Evolutionary conservation across 2,888 invertebrate genomes (phyloP).

Genomic region (Barypeithes pellucidus): DNA sequence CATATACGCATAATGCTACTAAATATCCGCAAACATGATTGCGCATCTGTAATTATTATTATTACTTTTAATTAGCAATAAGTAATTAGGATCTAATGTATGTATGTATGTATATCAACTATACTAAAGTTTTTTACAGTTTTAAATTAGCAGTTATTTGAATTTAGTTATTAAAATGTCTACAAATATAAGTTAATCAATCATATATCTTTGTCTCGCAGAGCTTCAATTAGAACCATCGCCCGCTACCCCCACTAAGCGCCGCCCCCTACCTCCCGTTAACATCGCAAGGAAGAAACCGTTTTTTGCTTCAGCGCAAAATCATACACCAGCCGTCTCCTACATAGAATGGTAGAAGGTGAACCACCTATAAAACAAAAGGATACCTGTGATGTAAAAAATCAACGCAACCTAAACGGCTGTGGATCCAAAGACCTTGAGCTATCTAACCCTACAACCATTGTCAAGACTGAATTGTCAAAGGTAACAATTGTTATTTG

Average conservation of each 20-base stretch:
- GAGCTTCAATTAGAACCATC: slow-evolving; percentile 62
- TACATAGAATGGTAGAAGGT: slow-evolving; percentile 93
- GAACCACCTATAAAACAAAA: slow-evolving; percentile 83
- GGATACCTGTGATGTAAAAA: slow-evolving; percentile 90
- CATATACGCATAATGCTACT: background rate
- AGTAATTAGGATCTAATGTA: slow-evolving; percentile 8
- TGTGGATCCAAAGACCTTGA: slow-evolving; percentile 79
- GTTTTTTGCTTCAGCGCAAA: slow-evolving; percentile 42
- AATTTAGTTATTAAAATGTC: no score
- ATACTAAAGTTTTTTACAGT: no score
- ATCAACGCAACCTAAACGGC: slow-evolving; percentile 86
- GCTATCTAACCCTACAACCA: slow-evolving; percentile 60
- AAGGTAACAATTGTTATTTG: slow-evolving; percentile 38
- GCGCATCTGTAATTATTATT: slow-evolving; percentile 9
- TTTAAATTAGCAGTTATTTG: no score
- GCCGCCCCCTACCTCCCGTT: slow-evolving; percentile 62
- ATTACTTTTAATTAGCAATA: background rate
- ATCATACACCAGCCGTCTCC: slow-evolving; percentile 60
- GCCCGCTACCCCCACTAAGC: slow-evolving; percentile 67
- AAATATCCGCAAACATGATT: slow-evolving; percentile 2
- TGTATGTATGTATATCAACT: slow-evolving; percentile 3
- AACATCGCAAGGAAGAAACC: slow-evolving; percentile 41
- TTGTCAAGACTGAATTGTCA: slow-evolving; percentile 47
- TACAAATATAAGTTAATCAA: no score
- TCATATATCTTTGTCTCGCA: slow-evolving; percentile 58